Percentiles rank a stretch among this genome's conserved stretches.
Evolutionary conservation across 2,797 vertebrate genomes (phyloP).

Genomic region (Chiloscyllium punctatum): DNA sequence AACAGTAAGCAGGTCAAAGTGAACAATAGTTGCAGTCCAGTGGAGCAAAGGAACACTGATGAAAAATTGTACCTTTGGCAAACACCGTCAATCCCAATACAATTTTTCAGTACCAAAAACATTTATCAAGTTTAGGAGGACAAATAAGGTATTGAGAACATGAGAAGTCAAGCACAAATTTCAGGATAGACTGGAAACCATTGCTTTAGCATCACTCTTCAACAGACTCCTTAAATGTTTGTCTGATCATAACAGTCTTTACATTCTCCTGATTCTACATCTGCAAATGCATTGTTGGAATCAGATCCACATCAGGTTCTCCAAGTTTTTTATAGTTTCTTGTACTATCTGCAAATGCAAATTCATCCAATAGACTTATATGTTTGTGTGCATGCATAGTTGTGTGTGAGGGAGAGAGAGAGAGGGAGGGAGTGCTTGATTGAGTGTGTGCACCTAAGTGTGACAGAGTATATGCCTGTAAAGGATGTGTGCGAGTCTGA

Average conservation of each 20-base stretch:
- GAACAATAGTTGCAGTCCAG: neutral
- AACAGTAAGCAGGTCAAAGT: neutral
- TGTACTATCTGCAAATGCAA: no score
- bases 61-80: no score
- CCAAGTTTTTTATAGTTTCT: no score
- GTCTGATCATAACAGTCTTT: neutral
- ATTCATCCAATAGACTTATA: no score
- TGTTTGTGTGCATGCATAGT: no score
- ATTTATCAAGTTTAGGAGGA: neutral
- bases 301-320: no score
- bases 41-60: neutral
- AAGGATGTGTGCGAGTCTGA: no score
- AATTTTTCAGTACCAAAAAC: neutral
- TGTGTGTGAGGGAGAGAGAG: no score
- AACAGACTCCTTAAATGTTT: neutral
- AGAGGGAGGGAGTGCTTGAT: no score
- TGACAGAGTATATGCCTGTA: no score
- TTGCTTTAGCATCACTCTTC: neutral
- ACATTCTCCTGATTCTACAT: neutral
- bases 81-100: neutral
- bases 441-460: no score
- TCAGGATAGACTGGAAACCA: neutral
- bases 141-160: neutral
- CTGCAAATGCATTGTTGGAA: neutral
- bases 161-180: neutral